Base-by-base conservation (phyloP, 53 echinoderm and acorn worm genomes). In the Henricia sp. region DNA sequence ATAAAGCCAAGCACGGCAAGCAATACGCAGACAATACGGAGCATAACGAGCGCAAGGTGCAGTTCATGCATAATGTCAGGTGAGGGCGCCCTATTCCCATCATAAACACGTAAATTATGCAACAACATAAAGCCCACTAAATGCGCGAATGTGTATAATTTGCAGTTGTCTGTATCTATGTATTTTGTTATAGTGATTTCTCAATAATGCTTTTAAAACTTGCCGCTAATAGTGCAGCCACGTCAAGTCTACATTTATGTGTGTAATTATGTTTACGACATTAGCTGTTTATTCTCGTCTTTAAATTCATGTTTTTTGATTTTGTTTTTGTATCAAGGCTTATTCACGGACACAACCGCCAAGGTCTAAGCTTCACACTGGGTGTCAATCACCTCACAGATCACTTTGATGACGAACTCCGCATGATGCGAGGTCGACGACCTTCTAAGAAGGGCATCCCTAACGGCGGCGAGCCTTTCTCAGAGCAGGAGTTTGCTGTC, bases 21-120 rank as follows among this genome's bases (percentile, higher is more conserved):
- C 10, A 73, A 2, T 99, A 99, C 76, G 52, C 37, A 9, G 83
- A 88, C 50, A 74, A 77, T 2, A 30, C 46, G 25, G 92, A 94
- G 69, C 99, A 99, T 51, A 68, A 33, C 0, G 30, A 88, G 63
- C 67, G 99, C 9, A 85, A 86, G 59, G 29, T 77, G 10, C 88
- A 88, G 37, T 99, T 99, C 71, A 92, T 74, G 51, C 88, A 99
- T 48, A 94, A 95, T 44, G 94, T 95, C 84, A 90, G 99, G 99
- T 96, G 84, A 26, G n/a, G n/a, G n/a, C n/a, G n/a, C n/a, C n/a
- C n/a, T n/a, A n/a, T n/a, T n/a, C n/a, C n/a, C n/a, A n/a, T n/a
- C n/a, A n/a, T n/a, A n/a, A n/a, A n/a, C n/a, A n/a, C n/a, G n/a
- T n/a, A n/a, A n/a, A n/a, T n/a, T n/a, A n/a, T n/a, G n/a, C n/a